These are phyloP conservation scores for Neotoma lepida DNA, from an alignment of 2,113 vertebrate species.

Conservation along the genomic window DNA sequence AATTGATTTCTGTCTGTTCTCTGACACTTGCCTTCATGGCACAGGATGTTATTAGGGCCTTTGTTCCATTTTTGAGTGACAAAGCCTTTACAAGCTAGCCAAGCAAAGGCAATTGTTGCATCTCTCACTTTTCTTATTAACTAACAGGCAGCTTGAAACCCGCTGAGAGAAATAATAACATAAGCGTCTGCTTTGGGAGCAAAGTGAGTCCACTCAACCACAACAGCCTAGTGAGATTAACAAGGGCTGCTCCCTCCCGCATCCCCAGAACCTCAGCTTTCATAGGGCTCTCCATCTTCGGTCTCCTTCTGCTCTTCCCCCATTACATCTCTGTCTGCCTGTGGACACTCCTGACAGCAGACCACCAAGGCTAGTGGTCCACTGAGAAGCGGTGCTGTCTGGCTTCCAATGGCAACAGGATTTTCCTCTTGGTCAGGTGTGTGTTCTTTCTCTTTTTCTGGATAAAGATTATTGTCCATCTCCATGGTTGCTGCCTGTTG, in stretches of 20 bases:
- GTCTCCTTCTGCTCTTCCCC: background rate
- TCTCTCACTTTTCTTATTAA: slow-evolving; percentile 85
- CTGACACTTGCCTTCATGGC: slow-evolving; percentile 81
- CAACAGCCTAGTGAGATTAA: slow-evolving; percentile 75
- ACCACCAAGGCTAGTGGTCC: background rate
- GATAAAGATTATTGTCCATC: background rate
- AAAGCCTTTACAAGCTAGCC: slow-evolving; percentile 86
- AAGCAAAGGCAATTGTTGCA: slow-evolving; percentile 86
- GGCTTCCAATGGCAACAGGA: accelerated
- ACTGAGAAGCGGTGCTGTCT: accelerated
- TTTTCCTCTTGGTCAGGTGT: background rate
- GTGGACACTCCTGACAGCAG: accelerated
- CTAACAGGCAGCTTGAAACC: slow-evolving; percentile 80
- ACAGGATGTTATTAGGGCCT: slow-evolving; percentile 85
- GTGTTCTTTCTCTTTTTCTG: background rate
- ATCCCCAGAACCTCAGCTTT: background rate
- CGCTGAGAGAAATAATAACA: slow-evolving; percentile 76
- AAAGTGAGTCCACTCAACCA: slow-evolving; percentile 75
- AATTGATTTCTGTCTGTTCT: slow-evolving; percentile 88
- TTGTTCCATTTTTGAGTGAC: slow-evolving; percentile 85
- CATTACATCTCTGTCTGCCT: background rate
- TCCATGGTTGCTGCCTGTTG: background rate
- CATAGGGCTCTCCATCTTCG: background rate
- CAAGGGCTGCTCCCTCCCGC: slow-evolving; percentile 46
- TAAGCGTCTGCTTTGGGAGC: slow-evolving; percentile 77